A percentile compares a stretch with the other conserved stretches of the same genome.
Conservation (phyloP, 2,797 vertebrate species). For the Oreochromis mossambicus region DNA sequence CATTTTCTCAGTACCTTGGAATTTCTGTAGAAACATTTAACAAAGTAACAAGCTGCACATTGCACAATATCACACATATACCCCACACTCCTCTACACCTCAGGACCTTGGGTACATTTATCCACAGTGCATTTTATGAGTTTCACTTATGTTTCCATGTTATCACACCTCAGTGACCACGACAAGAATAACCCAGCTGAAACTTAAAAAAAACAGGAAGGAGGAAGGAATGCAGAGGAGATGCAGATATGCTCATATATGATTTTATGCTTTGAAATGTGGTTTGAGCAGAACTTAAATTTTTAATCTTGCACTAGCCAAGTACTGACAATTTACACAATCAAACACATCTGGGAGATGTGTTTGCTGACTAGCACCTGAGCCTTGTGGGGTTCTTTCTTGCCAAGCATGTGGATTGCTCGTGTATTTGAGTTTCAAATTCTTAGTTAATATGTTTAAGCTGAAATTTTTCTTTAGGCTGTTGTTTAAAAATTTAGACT, state of each 20-base stretch:
- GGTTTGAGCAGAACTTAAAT: background rate
- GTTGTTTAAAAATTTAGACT: too few species aligned
- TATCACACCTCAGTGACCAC: background rate
- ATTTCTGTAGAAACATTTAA: background rate
- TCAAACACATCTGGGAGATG: background rate
- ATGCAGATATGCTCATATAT: background rate
- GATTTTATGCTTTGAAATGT: background rate
- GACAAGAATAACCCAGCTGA: background rate
- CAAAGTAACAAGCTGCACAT: background rate
- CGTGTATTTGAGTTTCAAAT: background rate
- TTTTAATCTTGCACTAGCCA: background rate
- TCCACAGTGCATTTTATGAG: background rate
- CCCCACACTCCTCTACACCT: background rate
- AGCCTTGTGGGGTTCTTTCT: background rate
- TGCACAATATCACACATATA: background rate
- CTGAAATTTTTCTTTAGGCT: background rate
- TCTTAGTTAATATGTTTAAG: background rate
- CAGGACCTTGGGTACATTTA: background rate
- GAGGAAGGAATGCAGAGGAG: background rate
- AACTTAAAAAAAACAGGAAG: background rate
- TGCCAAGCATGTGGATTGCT: accelerated
- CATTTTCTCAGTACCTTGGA: background rate
- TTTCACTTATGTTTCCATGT: background rate
- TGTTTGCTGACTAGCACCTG: background rate
- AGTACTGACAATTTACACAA: background rate